Evolutionary conservation across 1,140 invertebrate genomes (phyloP).

Genomic region (Medauroidea extradentata): DNA sequence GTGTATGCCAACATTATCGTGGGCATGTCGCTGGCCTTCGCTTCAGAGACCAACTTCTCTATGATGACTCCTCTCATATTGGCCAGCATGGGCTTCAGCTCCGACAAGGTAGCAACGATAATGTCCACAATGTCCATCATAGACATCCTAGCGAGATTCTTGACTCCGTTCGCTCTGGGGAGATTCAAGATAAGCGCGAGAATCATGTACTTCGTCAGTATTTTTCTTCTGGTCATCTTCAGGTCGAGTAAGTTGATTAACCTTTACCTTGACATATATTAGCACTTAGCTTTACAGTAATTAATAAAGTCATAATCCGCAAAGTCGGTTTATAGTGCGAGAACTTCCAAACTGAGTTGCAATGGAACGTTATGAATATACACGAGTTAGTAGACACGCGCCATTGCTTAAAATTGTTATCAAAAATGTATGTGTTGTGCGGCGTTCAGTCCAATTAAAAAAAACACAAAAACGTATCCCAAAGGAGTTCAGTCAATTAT

Average conservation of each 20-base stretch:
- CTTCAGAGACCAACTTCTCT: constrained; percentile 64
- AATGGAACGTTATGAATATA: no score
- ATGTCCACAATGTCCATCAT: constrained; percentile 54
- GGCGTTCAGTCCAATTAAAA: no score
- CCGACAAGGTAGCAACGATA: constrained; percentile 36
- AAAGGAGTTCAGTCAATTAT: no score
- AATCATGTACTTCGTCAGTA: constrained; percentile 61
- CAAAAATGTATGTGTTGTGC: no score
- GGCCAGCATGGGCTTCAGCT: constrained; percentile 54
- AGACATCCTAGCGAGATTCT: constrained; percentile 54
- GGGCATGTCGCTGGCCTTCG: constrained; percentile 61
- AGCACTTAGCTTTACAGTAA: no score
- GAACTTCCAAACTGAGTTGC: no score
- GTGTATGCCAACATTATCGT: constrained; percentile 48
- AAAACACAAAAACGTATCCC: no score
- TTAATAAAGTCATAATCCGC: no score
- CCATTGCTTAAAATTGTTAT: no score
- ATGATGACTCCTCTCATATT: constrained; percentile 61
- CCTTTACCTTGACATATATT: no score
- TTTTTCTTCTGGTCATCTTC: constrained; percentile 56
- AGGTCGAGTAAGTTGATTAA: constrained; percentile 56
- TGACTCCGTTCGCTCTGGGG: constrained; percentile 58
- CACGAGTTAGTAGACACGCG: no score
- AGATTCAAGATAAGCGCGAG: constrained; percentile 59
- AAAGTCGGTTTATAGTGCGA: no score